phyloP scores from a whole-genome alignment of 2,888 invertebrate genomes.

The Leuctra nigra region DNA sequence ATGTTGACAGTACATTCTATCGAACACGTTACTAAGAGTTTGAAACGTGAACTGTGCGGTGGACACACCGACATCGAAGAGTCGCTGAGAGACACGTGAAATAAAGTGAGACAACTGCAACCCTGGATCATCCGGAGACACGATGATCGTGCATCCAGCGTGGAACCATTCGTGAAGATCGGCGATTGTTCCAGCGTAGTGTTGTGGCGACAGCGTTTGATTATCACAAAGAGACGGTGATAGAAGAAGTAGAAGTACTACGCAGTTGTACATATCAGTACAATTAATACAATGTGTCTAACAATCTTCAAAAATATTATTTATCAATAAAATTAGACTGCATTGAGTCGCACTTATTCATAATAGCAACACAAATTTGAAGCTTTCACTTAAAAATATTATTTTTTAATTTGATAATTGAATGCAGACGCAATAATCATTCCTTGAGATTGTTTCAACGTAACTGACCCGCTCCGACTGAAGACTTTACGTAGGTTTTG shows the following conservation, averaged over 20 bases:
- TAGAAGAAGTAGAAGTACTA: neutral
- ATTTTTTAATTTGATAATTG: too few relatives aligned
- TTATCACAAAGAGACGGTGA: neutral
- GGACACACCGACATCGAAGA: neutral
- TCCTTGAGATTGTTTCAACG: too few relatives aligned
- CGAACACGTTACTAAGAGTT: neutral
- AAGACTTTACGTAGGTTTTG: too few relatives aligned
- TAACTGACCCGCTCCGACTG: too few relatives aligned
- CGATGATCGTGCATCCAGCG: neutral
- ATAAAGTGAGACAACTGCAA: neutral
- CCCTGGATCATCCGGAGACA: neutral
- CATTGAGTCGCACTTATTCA: too few relatives aligned
- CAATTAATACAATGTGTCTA: neutral
- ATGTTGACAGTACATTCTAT: neutral
- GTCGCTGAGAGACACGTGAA: neutral
- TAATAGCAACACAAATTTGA: too few relatives aligned
- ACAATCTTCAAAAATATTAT: neutral
- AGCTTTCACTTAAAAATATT: too few relatives aligned
- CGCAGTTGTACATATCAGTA: neutral
- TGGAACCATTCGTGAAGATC: neutral
- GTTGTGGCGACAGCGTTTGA: neutral
- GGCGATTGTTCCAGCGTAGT: constrained; percentile 2
- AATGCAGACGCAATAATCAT: too few relatives aligned
- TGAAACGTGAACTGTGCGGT: neutral
- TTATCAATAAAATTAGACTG: too few relatives aligned